phyloP scores from a whole-genome alignment of 2,888 invertebrate species.

The Hypena proboscidalis region DNA sequence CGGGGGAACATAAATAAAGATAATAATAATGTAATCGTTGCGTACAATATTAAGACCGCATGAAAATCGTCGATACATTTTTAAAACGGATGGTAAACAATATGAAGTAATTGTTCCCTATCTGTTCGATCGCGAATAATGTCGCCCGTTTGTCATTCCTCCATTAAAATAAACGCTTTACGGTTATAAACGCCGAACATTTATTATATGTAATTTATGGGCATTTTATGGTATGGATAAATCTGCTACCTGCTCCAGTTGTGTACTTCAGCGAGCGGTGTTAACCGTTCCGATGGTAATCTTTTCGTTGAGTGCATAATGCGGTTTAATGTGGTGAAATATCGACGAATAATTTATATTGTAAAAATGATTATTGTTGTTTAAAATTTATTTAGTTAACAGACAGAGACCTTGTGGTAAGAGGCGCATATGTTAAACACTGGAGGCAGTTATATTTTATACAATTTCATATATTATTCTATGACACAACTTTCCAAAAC shows the following conservation, averaged over 20 bases:
- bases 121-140: slow-evolving; percentile 48
- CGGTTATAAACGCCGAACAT: slow-evolving; percentile 50
- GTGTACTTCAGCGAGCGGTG: slow-evolving; percentile 20
- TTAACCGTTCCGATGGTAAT: slow-evolving; percentile 12
- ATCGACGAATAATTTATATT: background rate
- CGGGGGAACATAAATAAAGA: background rate
- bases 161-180: slow-evolving; percentile 54
- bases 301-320: background rate
- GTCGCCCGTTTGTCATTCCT: slow-evolving; percentile 51
- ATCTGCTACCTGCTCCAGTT: slow-evolving; percentile 32
- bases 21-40: background rate
- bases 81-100: slow-evolving; percentile 24
- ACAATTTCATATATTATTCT: no score
- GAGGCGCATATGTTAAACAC: no score
- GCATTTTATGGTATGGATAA: slow-evolving; percentile 42
- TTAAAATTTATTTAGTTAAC: no score
- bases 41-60: slow-evolving; percentile 7
- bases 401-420: no score
- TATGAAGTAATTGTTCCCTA: slow-evolving; percentile 33
- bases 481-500: no score
- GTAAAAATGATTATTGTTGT: background rate
- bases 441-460: no score
- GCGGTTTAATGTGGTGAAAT: background rate
- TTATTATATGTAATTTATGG: slow-evolving; percentile 48
- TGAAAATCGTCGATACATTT: slow-evolving; percentile 14